Conservation (phyloP, 2,888 invertebrate species). For the Tortrix viridana region DNA sequence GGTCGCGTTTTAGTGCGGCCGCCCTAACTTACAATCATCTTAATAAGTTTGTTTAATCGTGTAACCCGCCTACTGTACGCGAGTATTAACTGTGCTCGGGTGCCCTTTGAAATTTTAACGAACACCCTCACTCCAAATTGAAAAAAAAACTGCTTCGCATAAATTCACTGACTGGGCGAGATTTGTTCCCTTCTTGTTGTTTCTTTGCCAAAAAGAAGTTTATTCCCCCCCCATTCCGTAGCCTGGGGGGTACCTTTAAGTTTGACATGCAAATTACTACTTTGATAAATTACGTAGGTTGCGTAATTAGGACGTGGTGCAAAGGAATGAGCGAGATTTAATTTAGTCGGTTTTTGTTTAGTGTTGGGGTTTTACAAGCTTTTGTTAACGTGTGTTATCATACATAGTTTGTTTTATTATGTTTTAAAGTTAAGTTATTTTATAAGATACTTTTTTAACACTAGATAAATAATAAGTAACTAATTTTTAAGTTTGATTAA, state of each 20-base stretch:
- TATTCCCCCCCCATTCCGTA: slow-evolving; percentile 46
- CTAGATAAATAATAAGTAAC: too few species aligned
- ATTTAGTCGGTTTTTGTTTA: slow-evolving; percentile 23
- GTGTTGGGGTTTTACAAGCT: neutral
- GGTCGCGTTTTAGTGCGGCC: too few species aligned
- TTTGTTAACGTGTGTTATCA: neutral
- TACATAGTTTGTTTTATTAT: too few species aligned
- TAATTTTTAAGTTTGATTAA: too few species aligned
- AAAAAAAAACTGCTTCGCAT: slow-evolving; percentile 68
- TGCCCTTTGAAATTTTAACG: slow-evolving; percentile 72
- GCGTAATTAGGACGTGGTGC: slow-evolving; percentile 29
- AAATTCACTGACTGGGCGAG: slow-evolving; percentile 57
- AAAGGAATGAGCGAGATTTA: slow-evolving; percentile 19
- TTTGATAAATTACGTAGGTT: slow-evolving; percentile 51
- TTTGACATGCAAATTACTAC: slow-evolving; percentile 57
- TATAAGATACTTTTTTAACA: too few species aligned
- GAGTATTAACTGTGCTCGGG: slow-evolving; percentile 16
- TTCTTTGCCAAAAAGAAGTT: slow-evolving; percentile 46
- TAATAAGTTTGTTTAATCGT: too few species aligned
- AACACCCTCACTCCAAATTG: slow-evolving; percentile 62
- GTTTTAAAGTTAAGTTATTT: too few species aligned
- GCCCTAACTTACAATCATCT: too few species aligned
- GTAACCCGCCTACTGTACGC: slow-evolving; percentile 6
- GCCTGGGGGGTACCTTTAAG: slow-evolving; percentile 46
- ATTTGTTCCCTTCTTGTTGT: slow-evolving; percentile 52